Percentiles rank a stretch among this genome's conserved stretches.
These are phyloP conservation scores for Mugil cephalus DNA, from an alignment of 2,113 vertebrate genomes.

Conservation along the genomic window DNA sequence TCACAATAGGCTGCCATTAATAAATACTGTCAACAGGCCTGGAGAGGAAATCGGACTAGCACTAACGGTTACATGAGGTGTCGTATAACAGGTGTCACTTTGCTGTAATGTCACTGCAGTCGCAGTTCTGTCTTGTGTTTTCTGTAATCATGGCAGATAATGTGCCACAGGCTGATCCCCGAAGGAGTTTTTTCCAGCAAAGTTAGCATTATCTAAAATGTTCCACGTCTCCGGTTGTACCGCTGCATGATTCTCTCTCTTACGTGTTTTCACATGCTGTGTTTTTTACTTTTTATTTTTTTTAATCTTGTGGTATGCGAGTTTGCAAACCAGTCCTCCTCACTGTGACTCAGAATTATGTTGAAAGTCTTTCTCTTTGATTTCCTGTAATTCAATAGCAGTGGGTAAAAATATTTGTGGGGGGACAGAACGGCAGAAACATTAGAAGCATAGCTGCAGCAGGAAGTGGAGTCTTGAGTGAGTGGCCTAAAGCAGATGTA, in stretches of 20 bases:
- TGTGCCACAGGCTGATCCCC: neutral
- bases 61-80: constrained; percentile 73
- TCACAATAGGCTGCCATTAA: constrained; percentile 74
- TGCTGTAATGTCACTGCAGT: constrained; percentile 32
- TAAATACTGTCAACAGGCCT: constrained; percentile 76
- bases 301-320: constrained; percentile 69
- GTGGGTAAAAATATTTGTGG: constrained; percentile 96
- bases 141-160: constrained; percentile 19
- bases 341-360: constrained; percentile 88
- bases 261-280: constrained; percentile 66
- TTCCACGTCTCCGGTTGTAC: neutral
- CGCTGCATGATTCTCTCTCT: constrained; percentile 32
- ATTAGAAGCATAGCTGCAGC: constrained; percentile 81
- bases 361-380: constrained; percentile 89
- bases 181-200: neutral
- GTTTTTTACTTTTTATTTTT: constrained; percentile 63
- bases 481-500: constrained; percentile 75
- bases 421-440: constrained; percentile 86
- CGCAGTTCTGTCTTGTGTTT: constrained; percentile 18
- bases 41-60: constrained; percentile 69
- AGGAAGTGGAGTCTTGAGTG: constrained; percentile 74
- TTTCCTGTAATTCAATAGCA: constrained; percentile 97
- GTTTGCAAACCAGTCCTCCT: constrained; percentile 86
- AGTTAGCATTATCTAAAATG: constrained; percentile 1
- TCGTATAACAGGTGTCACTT: constrained; percentile 72